A percentile compares a stretch with the other conserved stretches of the same genome.
phyloP scores from a whole-genome alignment of 2,888 invertebrate species.

The Perdita meconis region DNA sequence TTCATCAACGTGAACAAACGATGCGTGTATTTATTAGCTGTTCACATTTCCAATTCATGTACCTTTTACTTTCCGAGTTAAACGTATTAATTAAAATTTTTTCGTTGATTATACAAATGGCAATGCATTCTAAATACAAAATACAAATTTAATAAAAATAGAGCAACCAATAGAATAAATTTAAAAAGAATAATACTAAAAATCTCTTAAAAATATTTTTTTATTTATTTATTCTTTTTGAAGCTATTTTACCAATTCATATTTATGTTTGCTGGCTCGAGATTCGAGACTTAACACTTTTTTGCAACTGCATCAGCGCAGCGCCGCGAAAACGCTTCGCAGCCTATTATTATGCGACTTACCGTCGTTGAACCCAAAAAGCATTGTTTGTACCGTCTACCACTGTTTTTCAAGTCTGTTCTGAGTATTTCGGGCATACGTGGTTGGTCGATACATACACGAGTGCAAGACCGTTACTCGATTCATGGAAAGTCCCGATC shows the following conservation, averaged over 20 bases:
- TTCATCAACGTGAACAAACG: slow-evolving; percentile 1
- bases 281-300: too few species aligned
- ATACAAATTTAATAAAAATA: background rate
- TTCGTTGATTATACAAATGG: background rate
- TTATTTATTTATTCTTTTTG: too few species aligned
- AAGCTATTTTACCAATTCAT: too few species aligned
- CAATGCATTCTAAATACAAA: background rate
- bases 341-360: background rate
- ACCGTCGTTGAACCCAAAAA: background rate
- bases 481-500: slow-evolving; percentile 52
- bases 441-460: background rate
- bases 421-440: slow-evolving; percentile 18
- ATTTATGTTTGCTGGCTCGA: too few species aligned
- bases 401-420: slow-evolving; percentile 18
- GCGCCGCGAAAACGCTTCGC: background rate
- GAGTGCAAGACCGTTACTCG: slow-evolving; percentile 13
- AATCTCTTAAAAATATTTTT: too few species aligned
- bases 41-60: background rate
- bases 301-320: background rate
- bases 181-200: too few species aligned
- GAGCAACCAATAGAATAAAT: too few species aligned
- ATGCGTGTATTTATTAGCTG: background rate
- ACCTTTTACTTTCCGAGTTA: background rate
- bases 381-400: slow-evolving; percentile 1
- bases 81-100: background rate